These are phyloP conservation scores for Thaleichthys pacificus DNA, from an alignment of 2,797 vertebrate species.

Conservation along the genomic window DNA sequence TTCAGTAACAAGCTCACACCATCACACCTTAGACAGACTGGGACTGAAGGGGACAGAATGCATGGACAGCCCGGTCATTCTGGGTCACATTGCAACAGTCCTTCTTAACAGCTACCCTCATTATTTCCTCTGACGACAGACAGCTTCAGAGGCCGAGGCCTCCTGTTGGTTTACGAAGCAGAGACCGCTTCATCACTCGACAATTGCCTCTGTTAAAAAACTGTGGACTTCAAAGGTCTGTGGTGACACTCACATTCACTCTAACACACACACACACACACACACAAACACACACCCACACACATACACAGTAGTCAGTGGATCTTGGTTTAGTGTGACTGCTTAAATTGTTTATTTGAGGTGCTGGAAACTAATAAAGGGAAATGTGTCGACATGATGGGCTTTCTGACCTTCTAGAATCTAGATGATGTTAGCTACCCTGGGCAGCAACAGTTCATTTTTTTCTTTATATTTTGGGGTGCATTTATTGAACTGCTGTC, in stretches of 20 bases:
- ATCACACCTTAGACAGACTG: neutral
- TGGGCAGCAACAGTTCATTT: too few species aligned
- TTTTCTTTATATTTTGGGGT: too few species aligned
- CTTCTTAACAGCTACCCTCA: neutral
- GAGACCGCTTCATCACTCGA: neutral
- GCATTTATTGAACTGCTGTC: too few species aligned
- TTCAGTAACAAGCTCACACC: neutral
- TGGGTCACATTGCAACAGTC: neutral
- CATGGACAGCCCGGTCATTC: neutral
- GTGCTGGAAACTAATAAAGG: too few species aligned
- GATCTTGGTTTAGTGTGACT: too few species aligned
- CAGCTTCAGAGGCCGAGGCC: neutral
- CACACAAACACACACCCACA: neutral
- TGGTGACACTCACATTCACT: neutral
- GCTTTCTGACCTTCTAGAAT: too few species aligned
- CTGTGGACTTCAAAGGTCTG: slow-evolving; percentile 10
- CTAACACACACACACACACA: neutral
- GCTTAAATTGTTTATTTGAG: too few species aligned
- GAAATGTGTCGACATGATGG: too few species aligned
- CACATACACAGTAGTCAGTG: neutral
- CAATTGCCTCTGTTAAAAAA: neutral
- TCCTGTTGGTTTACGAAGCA: neutral
- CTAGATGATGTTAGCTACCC: too few species aligned
- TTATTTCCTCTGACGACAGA: neutral
- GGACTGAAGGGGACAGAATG: neutral